phyloP scores from a whole-genome alignment of 35 echinoderm and acorn worm species.

The Chiridota heheva region DNA sequence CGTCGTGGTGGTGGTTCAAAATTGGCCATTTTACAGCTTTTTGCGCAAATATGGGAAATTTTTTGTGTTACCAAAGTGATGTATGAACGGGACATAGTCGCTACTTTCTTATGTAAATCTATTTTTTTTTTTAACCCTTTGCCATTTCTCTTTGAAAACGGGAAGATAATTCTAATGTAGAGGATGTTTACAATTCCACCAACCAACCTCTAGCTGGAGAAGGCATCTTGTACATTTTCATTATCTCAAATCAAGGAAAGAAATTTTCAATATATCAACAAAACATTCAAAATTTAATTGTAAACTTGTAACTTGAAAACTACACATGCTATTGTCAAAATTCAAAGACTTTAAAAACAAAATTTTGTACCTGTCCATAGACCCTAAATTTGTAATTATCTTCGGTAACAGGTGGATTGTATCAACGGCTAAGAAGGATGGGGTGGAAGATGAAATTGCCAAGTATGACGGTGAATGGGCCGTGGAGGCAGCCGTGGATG shows the following conservation, averaged over 20 bases:
- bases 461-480: conserved; percentile 98
- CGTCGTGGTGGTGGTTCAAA: no score
- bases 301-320: background rate
- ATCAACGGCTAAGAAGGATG: conserved; percentile 92
- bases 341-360: background rate
- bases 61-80: no score
- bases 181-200: no score
- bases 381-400: background rate
- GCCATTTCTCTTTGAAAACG: no score
- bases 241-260: background rate
- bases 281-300: background rate
- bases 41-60: no score
- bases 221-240: background rate
- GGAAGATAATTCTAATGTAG: no score
- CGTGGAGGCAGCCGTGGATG: conserved; percentile 72
- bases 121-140: no score
- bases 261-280: background rate
- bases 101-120: no score
- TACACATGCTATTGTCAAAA: background rate
- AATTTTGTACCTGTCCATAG: background rate
- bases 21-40: no score
- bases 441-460: conserved; percentile 79
- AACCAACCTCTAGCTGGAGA: no score
- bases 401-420: conserved; percentile 60
- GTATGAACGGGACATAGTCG: no score